Base-by-base conservation (phyloP, 2,113 vertebrate species). In the Tapirus terrestris region DNA sequence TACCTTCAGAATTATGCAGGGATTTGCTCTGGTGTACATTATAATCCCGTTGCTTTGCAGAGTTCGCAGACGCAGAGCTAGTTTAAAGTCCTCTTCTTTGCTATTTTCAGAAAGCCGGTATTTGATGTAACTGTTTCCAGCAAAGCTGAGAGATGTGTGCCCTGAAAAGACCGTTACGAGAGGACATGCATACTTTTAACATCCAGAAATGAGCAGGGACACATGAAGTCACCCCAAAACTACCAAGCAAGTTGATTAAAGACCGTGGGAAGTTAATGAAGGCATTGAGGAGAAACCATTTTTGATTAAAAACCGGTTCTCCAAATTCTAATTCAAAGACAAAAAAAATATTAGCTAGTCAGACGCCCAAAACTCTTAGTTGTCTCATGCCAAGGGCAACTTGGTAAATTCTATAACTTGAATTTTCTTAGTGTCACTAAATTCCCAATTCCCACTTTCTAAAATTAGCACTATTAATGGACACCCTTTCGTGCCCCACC, bases 111-210 rank as follows among this genome's bases (percentile, higher is more conserved):
- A 99, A 96, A 99, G 99, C 16, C 99, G 98, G 98, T 99, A 99
- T 98, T 99, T 99, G 96, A 99, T 99, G 98, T 99, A 99, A 98
- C 99, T 99, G 99, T 99, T 99, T 61, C 99, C 99, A 94, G 99
- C 99, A 98, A 99, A 99, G 96, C 99, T 99, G 97, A 99, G 99
- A 80, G 99, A 99, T 43, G 99, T 99, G 96, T 99, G 99, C 85
- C 99, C 99, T 99, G 99, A 92, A 98, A 98, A 97, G 97, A 98
- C 18, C 97, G 93, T 98, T 96, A 96, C n/a, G 96, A 98, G 73
- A 97, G 98, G 86, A 98, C 43, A 98, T 17, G 92, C 4, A 61
- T 77, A 90, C 63, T 96, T 98, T 98, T 96, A 98, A 91, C 43
- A 85, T 76, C 45, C 85, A 87, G 79, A 94, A 75, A 91, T 3